These are phyloP conservation scores for Spodoptera frugiperda DNA, from an alignment of 1,140 invertebrate species.

Conservation along the genomic window DNA sequence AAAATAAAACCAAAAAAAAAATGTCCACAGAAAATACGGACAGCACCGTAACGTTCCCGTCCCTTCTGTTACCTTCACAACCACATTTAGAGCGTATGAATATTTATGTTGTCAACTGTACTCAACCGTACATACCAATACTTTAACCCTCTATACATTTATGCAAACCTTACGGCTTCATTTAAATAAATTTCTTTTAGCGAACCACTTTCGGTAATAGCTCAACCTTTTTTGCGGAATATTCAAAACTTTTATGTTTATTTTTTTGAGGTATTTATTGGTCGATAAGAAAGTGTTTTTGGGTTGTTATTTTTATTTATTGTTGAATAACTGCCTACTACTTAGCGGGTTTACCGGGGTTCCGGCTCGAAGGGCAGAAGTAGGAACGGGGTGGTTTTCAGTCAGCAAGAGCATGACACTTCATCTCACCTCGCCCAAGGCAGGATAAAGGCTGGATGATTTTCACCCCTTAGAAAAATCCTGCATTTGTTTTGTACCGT, in stretches of 20 bases:
- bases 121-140: not conserved
- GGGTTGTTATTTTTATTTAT: not conserved
- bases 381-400: too few species aligned
- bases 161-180: constrained; percentile 39
- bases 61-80: constrained; percentile 7
- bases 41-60: not conserved
- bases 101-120: constrained; percentile 35
- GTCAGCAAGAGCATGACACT: too few species aligned
- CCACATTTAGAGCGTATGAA: constrained; percentile 33
- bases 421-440: too few species aligned
- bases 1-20: too few species aligned
- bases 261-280: not conserved
- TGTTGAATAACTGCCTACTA: too few species aligned
- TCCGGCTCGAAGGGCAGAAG: too few species aligned
- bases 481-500: too few species aligned
- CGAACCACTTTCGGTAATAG: not conserved
- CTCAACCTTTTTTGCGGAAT: constrained; percentile 9
- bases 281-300: not conserved
- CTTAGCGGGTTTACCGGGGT: too few species aligned
- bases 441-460: too few species aligned
- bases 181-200: constrained; percentile 41
- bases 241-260: not conserved
- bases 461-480: too few species aligned
- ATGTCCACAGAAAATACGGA: too few species aligned
- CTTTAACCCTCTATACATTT: constrained; percentile 15